Evolutionary conservation across 1,140 invertebrate species (phyloP).

Genomic region (Zaprionus davidi): DNA sequence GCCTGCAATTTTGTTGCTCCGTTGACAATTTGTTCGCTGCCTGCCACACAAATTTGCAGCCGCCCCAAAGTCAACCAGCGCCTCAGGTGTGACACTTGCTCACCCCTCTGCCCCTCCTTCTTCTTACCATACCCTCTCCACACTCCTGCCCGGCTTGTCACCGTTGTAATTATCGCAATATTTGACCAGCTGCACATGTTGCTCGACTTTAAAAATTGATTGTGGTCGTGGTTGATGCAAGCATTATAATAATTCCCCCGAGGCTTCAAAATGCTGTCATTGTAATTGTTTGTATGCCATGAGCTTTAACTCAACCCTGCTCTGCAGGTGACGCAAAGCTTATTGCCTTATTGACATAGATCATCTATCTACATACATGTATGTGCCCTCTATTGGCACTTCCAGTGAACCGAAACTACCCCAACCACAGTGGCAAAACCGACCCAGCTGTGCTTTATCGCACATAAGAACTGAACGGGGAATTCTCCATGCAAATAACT

Average conservation of each 20-base stretch:
- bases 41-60: constrained; percentile 31
- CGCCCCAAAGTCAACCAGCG: constrained; percentile 38
- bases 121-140: no score
- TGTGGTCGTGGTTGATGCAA: constrained; percentile 37
- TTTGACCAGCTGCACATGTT: constrained; percentile 58
- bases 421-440: background rate
- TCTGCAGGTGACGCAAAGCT: constrained; percentile 4
- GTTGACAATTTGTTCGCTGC: constrained; percentile 67
- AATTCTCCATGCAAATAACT: background rate
- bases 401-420: background rate
- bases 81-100: constrained; percentile 25
- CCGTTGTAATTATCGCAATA: constrained; percentile 28
- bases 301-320: background rate
- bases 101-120: no score
- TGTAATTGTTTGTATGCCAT: background rate
- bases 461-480: background rate
- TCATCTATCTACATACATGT: background rate
- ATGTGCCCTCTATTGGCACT: background rate
- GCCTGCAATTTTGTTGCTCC: constrained; percentile 26
- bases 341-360: constrained; percentile 2
- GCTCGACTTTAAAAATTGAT: constrained; percentile 31
- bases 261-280: constrained; percentile 19
- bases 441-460: background rate
- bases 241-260: constrained; percentile 56
- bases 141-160: background rate